Base-by-base conservation (phyloP, 2,113 vertebrate species). In the Ramphastos sulfuratus region DNA sequence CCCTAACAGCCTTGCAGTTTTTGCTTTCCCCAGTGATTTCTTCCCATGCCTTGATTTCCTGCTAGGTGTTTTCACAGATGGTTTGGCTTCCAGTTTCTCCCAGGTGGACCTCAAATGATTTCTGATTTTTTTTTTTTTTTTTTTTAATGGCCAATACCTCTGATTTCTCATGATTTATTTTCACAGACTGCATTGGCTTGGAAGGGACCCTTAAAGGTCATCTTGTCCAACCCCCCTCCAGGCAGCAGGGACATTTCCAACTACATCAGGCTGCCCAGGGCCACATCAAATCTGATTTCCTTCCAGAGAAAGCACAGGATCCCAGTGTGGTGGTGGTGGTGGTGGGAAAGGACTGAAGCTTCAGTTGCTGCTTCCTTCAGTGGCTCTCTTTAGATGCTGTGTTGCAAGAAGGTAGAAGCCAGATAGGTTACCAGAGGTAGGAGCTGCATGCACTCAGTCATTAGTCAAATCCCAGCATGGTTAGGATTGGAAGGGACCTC, bases 11-110 rank as follows among this genome's bases (percentile, higher is more conserved):
- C 46, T 15, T 30, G 59, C 3, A 30, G 75, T 82, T 94, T 92
- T 87, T 91, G 83, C 69, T 89, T 89, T 80, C 59, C 30, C 42
- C 12, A 86, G 56, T 65, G 0, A 52, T 90, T 94, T 87, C 63
- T 93, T 91, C 84, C 89, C 76, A 28, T 80, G 91, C 83, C 6
- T 86, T 66, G 82, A 48, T 80, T 92, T 95, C 91, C 85, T 89
- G 48, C 37, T 39, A 74, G 63, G 55, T 84, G n/a, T 90, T 96
- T 92, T 37, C 83, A 88, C 77, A 63, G 89, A 67, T 88, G 56
- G 77, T 93, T 87, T 61, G 1, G 2, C 74, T 86, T 77, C 69
- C 61, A 67, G 2, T 55, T 80, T 33, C 31, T 85, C 69, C 69
- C 80, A 90, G 65, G 61, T 90, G 73, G 69, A 83, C 73, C 69